Evolutionary conservation across 2,888 invertebrate genomes (phyloP), one percentile per base, ranked within the genome.

Genomic region (Mesorhabditis belari): DNA sequence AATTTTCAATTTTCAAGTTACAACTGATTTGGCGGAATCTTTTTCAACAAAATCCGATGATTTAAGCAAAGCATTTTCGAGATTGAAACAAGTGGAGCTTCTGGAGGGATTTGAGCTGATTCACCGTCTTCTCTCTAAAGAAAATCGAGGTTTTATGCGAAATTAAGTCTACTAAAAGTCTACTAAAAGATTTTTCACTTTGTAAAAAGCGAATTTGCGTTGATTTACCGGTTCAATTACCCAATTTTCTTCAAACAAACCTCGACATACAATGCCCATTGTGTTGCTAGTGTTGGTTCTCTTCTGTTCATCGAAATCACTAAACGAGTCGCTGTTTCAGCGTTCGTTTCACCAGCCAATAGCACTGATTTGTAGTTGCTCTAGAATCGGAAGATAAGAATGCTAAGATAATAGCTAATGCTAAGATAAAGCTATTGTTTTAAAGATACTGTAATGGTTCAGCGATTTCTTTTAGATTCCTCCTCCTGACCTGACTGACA

Each of bases 351-450:
- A 9, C 67, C 62, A 5, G 77, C 67, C 26, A 77, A 56, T n/a
- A 77, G 56, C 50, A 77, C 59, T 5, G 77, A 77, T 57, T 77
- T 77, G 65, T 77, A 77, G 65, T 77, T 77, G 50, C 72, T 72
- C 68, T 77, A 67, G 60, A 69, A 69, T 35, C n/a, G n/a, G n/a
- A n/a, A n/a, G n/a, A n/a, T n/a, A n/a, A n/a, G n/a, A n/a, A n/a
- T n/a, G n/a, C n/a, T n/a, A n/a, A n/a, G n/a, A n/a, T n/a, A n/a
- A n/a, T n/a, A n/a, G n/a, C n/a, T n/a, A n/a, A n/a, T n/a, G n/a
- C n/a, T n/a, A n/a, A n/a, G n/a, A n/a, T n/a, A n/a, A n/a, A n/a
- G n/a, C n/a, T n/a, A n/a, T n/a, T n/a, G n/a, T n/a, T n/a, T n/a
- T n/a, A 53, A 51, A 62, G 28, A 53, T 35, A 19, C 1, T 9